Conservation (phyloP, 2,797 vertebrate genomes). For the Tokudaia tokunoshimensis region DNA sequence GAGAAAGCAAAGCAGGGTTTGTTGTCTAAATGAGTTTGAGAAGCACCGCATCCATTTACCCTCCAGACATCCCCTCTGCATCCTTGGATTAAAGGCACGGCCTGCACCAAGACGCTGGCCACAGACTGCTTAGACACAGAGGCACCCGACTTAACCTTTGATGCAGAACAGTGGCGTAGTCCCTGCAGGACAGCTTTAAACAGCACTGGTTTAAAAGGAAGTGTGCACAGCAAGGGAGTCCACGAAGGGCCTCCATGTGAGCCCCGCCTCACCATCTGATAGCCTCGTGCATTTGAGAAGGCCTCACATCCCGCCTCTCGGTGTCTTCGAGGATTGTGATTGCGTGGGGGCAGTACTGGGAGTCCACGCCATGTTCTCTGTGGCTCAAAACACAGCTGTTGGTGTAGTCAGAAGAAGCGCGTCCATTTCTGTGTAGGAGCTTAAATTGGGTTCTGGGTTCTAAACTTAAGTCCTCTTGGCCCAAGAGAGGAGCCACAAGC, state of each 20-base stretch:
- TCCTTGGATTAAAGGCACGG: neutral
- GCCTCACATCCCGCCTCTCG: neutral
- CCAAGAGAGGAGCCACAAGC: neutral
- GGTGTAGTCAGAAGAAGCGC: neutral
- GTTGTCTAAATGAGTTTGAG: neutral
- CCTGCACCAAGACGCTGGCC: neutral
- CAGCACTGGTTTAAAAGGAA: neutral
- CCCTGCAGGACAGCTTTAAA: neutral
- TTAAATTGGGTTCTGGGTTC: neutral
- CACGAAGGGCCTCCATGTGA: neutral
- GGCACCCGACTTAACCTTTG: neutral
- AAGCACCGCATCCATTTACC: neutral
- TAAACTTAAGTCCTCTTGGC: neutral
- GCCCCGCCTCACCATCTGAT: neutral
- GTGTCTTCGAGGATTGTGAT: neutral
- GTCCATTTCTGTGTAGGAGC: neutral
- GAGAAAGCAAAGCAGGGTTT: neutral
- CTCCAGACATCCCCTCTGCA: neutral
- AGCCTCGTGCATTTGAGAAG: neutral
- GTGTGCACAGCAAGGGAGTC: neutral
- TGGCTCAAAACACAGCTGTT: neutral
- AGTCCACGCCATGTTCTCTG: neutral
- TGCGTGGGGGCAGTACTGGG: neutral
- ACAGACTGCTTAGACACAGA: neutral
- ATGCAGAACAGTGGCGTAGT: neutral